Percentiles rank a stretch among this genome's conserved stretches.
Evolutionary conservation across 2,113 vertebrate genomes (phyloP).

Genomic region (Polypterus senegalus): DNA sequence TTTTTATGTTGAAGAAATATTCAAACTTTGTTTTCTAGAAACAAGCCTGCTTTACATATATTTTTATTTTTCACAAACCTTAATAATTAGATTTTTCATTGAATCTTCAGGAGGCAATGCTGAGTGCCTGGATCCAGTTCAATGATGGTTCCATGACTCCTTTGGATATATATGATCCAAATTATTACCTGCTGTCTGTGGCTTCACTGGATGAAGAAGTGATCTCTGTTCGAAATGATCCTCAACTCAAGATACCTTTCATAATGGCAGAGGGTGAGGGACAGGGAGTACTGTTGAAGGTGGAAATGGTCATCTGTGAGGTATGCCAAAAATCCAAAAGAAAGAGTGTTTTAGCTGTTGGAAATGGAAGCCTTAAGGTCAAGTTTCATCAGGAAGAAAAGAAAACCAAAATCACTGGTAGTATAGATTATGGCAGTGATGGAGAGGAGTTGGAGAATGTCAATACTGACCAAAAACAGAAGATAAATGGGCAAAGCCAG

Average conservation of each 20-base stretch:
- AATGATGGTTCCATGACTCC: conserved; percentile 78
- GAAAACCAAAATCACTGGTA: conserved; percentile 33
- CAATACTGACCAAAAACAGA: conserved; percentile 29
- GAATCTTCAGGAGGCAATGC: conserved; percentile 60
- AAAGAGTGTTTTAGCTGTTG: conserved; percentile 69
- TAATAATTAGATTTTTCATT: conserved; percentile 5
- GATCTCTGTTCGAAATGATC: conserved; percentile 60
- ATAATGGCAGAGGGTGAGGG: conserved; percentile 69
- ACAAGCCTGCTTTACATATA: fast-evolving
- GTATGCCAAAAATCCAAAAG: conserved; percentile 78
- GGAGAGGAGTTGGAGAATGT: conserved; percentile 35
- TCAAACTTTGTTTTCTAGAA: background rate
- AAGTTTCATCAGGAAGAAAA: conserved; percentile 54
- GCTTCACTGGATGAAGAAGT: conserved; percentile 72
- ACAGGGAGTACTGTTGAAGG: conserved; percentile 63
- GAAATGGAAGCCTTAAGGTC: conserved; percentile 63
- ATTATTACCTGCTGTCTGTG: conserved; percentile 60
- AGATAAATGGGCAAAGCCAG: conserved; percentile 29
- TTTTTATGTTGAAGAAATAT: conserved; percentile 10
- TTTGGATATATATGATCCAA: conserved; percentile 71
- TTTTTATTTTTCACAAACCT: background rate
- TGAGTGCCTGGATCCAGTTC: conserved; percentile 86
- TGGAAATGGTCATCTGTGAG: conserved; percentile 77
- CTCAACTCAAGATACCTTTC: conserved; percentile 46
- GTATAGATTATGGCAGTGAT: conserved; percentile 22